These are phyloP conservation scores for Ciconia stormi DNA, from an alignment of 2,113 vertebrate genomes.

Conservation along the genomic window DNA sequence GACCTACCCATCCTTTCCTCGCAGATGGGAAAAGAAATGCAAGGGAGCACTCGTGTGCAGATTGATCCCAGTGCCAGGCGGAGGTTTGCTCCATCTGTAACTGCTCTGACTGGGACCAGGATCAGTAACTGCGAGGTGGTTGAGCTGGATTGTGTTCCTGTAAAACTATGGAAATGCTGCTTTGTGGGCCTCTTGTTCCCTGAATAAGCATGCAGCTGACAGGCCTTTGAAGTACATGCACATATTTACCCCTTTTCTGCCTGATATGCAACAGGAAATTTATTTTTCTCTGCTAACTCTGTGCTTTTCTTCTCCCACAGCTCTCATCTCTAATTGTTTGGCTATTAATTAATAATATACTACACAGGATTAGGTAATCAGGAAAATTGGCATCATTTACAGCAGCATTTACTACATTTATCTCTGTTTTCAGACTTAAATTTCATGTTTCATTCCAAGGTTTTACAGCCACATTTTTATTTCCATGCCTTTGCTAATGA, in stretches of 20 bases:
- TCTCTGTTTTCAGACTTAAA: conserved; percentile 43
- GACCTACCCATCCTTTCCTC: not conserved
- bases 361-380: conserved; percentile 35
- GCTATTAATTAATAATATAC: conserved; percentile 27
- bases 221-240: conserved; percentile 22
- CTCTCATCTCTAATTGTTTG: not conserved
- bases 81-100: not conserved
- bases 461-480: conserved; percentile 63
- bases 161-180: not conserved
- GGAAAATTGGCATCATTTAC: not conserved
- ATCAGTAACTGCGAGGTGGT: not conserved
- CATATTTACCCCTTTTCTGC: conserved; percentile 32
- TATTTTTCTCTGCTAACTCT: conserved; percentile 22
- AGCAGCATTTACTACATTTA: conserved; percentile 19
- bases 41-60: rapidly evolving
- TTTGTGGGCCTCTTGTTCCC: not conserved
- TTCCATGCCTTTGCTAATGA: conserved; percentile 68
- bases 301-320: not conserved
- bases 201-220: not conserved
- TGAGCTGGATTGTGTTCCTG: not conserved
- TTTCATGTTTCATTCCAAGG: conserved; percentile 65
- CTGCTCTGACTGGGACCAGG: not conserved
- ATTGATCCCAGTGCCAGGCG: not conserved
- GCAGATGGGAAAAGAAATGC: not conserved
- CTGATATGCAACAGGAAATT: conserved; percentile 4